Conservation (phyloP, 2,113 vertebrate genomes). For the Malurus melanocephalus region DNA sequence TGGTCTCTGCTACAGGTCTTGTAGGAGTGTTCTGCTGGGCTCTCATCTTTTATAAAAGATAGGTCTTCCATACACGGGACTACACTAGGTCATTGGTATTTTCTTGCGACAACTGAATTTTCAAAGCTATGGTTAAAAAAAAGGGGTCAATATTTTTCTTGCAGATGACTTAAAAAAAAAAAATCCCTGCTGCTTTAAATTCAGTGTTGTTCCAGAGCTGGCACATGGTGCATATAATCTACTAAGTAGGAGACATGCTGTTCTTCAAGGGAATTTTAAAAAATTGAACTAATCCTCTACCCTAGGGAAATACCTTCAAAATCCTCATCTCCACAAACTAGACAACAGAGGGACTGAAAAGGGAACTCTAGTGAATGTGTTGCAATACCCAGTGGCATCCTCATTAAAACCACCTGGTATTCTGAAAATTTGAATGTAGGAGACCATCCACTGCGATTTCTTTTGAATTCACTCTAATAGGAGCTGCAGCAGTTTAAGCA, state of each 20-base stretch:
- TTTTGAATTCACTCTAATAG: neutral
- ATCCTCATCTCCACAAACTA: neutral
- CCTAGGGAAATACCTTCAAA: neutral
- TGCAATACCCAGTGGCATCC: neutral
- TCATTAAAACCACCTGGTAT: neutral
- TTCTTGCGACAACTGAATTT: neutral
- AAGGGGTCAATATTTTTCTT: neutral
- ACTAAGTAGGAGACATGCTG: neutral
- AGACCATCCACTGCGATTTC: neutral
- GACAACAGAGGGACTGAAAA: neutral
- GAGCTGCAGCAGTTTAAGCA: neutral
- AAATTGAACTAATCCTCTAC: neutral
- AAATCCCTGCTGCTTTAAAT: neutral
- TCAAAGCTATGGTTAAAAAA: neutral
- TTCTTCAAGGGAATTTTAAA: neutral
- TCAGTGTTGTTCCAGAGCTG: neutral
- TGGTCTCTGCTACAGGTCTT: neutral
- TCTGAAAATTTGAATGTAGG: neutral
- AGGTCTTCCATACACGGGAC: neutral
- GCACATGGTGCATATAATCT: rapidly evolving
- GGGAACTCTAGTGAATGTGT: neutral
- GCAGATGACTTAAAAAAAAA: neutral
- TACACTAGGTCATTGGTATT: neutral
- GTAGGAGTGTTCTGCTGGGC: neutral
- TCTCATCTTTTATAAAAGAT: neutral